A percentile compares a stretch with the other conserved stretches of the same genome.
Evolutionary conservation across 2,113 vertebrate genomes (phyloP).

Genomic region (Anarrhichthys ocellatus): DNA sequence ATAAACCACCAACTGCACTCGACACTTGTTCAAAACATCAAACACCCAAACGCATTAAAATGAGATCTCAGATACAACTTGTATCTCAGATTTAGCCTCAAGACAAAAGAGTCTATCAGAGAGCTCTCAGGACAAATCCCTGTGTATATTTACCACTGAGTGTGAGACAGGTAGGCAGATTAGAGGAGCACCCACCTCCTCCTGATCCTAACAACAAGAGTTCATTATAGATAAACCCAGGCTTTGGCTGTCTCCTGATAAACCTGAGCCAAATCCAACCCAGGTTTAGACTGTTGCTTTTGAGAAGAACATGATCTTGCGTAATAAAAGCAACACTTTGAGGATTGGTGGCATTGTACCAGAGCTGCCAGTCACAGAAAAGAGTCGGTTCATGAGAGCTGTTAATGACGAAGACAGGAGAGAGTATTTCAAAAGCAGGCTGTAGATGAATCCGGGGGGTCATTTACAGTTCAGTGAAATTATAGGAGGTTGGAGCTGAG

Average conservation of each 20-base stretch:
- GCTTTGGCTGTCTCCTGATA: conserved; percentile 53
- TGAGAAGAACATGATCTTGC: conserved; percentile 42
- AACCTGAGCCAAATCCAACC: conserved; percentile 64
- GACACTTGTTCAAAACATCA: conserved; percentile 24
- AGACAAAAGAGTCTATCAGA: conserved; percentile 23
- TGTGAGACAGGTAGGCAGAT: conserved; percentile 70
- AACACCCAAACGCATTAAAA: not conserved
- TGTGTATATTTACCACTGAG: conserved; percentile 51
- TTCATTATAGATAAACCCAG: conserved; percentile 61
- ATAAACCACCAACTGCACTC: conserved; percentile 16
- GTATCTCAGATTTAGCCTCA: conserved; percentile 16
- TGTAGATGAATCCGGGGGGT: not conserved
- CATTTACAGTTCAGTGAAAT: not conserved
- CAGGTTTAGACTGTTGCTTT: conserved; percentile 39
- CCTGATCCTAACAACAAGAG: conserved; percentile 52
- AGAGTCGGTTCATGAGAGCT: not conserved
- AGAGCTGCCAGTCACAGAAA: conserved; percentile 25
- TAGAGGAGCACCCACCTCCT: conserved; percentile 52
- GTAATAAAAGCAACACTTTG: conserved; percentile 44
- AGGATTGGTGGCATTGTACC: conserved; percentile 27
- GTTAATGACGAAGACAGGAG: not conserved
- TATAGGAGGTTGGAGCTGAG: not conserved
- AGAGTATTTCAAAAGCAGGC: not conserved
- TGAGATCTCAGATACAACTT: conserved; percentile 9
- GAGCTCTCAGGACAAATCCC: conserved; percentile 54